Evolutionary conservation across 2,797 vertebrate species (phyloP).

Genomic region (Peromyscus attwateri): DNA sequence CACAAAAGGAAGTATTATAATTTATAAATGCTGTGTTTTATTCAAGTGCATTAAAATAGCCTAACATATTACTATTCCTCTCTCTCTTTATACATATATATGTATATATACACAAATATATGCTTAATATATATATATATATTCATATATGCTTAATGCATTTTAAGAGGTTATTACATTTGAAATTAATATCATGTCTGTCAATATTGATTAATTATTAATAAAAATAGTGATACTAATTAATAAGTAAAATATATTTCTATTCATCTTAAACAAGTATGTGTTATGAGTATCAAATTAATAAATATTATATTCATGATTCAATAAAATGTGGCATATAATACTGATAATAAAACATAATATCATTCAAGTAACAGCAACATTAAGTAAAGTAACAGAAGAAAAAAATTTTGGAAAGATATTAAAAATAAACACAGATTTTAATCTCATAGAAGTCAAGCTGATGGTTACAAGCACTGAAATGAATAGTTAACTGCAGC

Average conservation of each 20-base stretch:
- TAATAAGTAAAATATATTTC: background rate
- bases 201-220: background rate
- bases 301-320: background rate
- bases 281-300: background rate
- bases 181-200: background rate
- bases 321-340: background rate
- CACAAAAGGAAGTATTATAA: background rate
- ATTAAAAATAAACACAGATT: background rate
- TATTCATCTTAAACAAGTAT: constrained; percentile 14
- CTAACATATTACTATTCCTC: background rate
- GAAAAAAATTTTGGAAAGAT: background rate
- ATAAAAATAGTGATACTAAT: background rate
- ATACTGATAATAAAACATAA: background rate
- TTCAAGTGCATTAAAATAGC: background rate
- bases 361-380: background rate
- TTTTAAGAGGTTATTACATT: background rate
- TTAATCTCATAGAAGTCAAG: background rate
- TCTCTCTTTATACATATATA: background rate
- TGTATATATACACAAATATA: background rate
- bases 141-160: background rate
- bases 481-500: background rate
- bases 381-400: background rate
- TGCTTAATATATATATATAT: background rate
- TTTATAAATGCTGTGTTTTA: background rate
- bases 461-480: background rate